phyloP scores from a whole-genome alignment of 2,113 vertebrate species.

The Ramphastos sulfuratus region DNA sequence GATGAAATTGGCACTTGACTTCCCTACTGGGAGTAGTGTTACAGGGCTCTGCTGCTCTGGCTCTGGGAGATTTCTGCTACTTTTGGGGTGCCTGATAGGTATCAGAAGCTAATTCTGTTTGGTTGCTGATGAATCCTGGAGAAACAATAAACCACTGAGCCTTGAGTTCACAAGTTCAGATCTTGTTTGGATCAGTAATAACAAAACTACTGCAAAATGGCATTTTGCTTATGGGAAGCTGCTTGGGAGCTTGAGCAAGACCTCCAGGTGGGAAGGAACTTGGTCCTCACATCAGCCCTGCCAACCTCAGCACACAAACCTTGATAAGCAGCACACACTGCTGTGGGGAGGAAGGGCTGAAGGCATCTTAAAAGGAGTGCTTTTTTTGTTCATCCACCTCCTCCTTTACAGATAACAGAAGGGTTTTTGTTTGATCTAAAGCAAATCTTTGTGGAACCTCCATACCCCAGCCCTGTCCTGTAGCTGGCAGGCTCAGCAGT shows the following conservation, averaged over 20 bases:
- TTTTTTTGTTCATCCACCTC: background rate
- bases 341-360: background rate
- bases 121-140: background rate
- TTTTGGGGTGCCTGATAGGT: background rate
- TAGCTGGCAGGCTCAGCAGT: background rate
- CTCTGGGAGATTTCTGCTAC: background rate
- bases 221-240: background rate
- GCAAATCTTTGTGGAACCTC: background rate
- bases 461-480: background rate
- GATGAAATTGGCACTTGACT: background rate
- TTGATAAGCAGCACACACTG: accelerated
- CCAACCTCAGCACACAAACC: background rate
- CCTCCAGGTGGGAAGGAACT: background rate
- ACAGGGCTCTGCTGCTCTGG: background rate
- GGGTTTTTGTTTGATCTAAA: background rate
- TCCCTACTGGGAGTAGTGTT: background rate
- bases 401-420: background rate
- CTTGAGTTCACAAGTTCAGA: background rate
- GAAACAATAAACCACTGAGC: background rate
- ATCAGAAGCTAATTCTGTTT: background rate
- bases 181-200: background rate
- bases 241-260: background rate
- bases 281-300: background rate
- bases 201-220: background rate
- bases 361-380: background rate